Evolutionary conservation across 2,113 vertebrate genomes (phyloP).

Genomic region (pig (Sus scrofa)): DNA sequence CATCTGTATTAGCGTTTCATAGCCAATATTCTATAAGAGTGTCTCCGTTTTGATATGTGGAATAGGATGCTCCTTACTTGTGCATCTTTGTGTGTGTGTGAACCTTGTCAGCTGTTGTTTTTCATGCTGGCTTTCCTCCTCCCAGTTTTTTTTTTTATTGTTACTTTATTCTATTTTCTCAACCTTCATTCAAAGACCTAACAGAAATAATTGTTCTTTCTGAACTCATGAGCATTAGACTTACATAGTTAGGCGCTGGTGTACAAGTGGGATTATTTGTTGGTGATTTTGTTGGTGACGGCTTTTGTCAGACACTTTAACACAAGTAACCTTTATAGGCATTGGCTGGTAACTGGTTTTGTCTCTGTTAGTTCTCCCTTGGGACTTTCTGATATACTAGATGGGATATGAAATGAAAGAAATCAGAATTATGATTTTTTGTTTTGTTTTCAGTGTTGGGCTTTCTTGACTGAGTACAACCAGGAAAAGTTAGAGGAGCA

Average conservation of each 20-base stretch:
- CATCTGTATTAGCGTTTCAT: slow-evolving; percentile 1
- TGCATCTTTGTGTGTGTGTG: not conserved
- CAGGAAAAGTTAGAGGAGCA: not conserved
- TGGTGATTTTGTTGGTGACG: not conserved
- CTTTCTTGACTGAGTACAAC: slow-evolving; percentile 1
- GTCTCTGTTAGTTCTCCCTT: not conserved
- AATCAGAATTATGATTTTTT: not conserved
- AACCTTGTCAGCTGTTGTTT: slow-evolving; percentile 61
- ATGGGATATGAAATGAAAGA: not conserved
- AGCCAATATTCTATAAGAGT: not conserved
- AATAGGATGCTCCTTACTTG: not conserved
- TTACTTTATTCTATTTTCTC: slow-evolving; percentile 51
- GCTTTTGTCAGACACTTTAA: not conserved
- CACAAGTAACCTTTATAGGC: not conserved
- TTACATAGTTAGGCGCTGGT: not conserved
- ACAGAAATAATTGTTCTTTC: slow-evolving; percentile 47
- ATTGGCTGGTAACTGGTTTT: not conserved
- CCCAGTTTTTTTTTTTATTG: slow-evolving; percentile 36
- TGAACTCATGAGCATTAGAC: not conserved
- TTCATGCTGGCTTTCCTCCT: slow-evolving; percentile 15
- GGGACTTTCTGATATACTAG: not conserved
- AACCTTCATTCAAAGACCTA: not conserved
- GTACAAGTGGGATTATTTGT: not conserved
- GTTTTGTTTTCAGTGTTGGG: not conserved
- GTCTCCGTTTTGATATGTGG: not conserved